These are phyloP conservation scores for Epistrophella euchroma DNA, from an alignment of 2,888 invertebrate genomes.

Conservation along the genomic window DNA sequence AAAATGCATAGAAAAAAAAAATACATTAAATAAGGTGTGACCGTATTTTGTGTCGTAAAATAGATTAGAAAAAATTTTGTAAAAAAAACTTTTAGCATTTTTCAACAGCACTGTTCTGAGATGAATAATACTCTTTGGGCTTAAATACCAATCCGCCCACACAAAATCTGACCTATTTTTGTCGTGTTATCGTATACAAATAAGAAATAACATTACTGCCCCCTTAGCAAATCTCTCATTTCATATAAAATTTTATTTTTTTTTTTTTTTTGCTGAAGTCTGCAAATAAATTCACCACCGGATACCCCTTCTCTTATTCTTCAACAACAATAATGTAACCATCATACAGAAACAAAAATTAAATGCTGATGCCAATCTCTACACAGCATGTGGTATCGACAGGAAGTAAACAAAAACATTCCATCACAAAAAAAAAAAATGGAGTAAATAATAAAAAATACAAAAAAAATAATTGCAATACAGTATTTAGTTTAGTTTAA, in stretches of 20 bases:
- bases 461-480: constrained; percentile 22
- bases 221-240: constrained; percentile 28
- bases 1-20: too few relatives aligned
- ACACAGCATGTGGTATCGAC: constrained; percentile 52
- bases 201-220: neutral
- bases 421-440: constrained; percentile 25
- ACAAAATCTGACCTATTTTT: constrained; percentile 52
- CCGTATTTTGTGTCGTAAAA: too few relatives aligned
- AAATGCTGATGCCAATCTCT: constrained; percentile 55
- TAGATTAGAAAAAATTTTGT: too few relatives aligned
- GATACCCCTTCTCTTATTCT: neutral
- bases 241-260: constrained; percentile 1
- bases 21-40: too few relatives aligned
- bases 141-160: constrained; percentile 38
- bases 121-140: neutral
- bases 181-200: neutral
- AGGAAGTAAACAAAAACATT: constrained; percentile 66
- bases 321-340: constrained; percentile 38
- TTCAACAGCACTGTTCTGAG: neutral
- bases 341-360: constrained; percentile 1
- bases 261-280: constrained; percentile 33
- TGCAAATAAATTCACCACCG: constrained; percentile 42
- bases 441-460: neutral
- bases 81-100: neutral
- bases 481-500: too few relatives aligned